Evolutionary conservation across 1,140 invertebrate genomes (phyloP), one percentile per base, ranked within the genome.

Genomic region (Oncopeltus fasciatus): DNA sequence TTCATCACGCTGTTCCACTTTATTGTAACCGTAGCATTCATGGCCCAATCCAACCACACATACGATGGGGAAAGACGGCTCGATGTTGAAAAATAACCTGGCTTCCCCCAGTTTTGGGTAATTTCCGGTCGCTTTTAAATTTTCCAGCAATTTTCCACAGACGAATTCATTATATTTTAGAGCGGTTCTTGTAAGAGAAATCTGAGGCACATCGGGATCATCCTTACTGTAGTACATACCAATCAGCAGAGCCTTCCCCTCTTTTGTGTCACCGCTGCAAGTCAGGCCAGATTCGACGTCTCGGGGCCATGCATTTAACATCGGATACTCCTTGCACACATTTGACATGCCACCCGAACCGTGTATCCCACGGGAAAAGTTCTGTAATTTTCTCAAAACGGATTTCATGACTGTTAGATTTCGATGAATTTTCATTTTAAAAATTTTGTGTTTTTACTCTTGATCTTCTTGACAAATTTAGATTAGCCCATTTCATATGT

Each of bases 21-120:
- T 76, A 72, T 86, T 80, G 61, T 70, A 76, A 9, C 76, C 75
- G 63, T 75, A 74, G 69, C 75, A 73, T 62, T 78, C 75, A 64
- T 84, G 80, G 2, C 87, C 86, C 27, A 91, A 71, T 29, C 85
- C 83, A 20, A 85, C 83, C 21, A 88, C 78, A 18, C 83, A 81
- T 5, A 89, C 76, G 24, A 79, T 77, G 0, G 76, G 76, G 68
- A 80, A 86, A 49, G 78, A 76, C 8, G 77, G 72, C 59, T 80
- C 76, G 53, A 86, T 66, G 43, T 76, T 80, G 77, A 80, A 85
- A 69, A 87, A 81, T 26, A 82, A 70, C 63, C 81, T 74, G 59
- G 73, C 74, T 69, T 81, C 78, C 14, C 82, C 81, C 67, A 77
- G 73, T 69, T 85, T 83, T 11, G 60, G 58, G 0, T 59, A 28